Evolutionary conservation across 2,888 invertebrate species (phyloP), one percentile per base, ranked within the genome.

Genomic region (Micoletzkya japonica): DNA sequence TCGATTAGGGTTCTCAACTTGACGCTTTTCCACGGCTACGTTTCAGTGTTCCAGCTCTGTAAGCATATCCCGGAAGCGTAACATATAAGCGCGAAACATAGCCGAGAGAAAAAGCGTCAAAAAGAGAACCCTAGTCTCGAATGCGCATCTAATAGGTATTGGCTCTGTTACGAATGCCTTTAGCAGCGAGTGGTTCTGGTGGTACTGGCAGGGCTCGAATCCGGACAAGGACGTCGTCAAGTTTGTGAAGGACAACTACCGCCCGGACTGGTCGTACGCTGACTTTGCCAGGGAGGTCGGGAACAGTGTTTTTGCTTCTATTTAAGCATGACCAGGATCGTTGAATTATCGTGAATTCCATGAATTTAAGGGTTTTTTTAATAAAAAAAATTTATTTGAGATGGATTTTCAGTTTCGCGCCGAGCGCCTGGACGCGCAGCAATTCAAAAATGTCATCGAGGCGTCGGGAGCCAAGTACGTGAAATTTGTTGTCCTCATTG

Each of bases 391-490:
- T 17, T 20, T 20, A 44, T 44, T 10, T 14, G 20, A 44, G 20
- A 20, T 44, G 20, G 7, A 54, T 30, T 75, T 81, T 89, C 89
- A 28, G 84, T 95, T 96, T 81, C 93, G 91, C 1, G 93, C 94
- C 0, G 93, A 94, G 86, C 91, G 95, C 82, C 96, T 91, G 84
- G 90, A 95, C 86, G 90, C 95, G 0, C 87, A 89, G 0, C 88
- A 91, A 80, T 96, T 95, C 94, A 93, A 92, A 0, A 87, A 91
- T 68, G 87, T 95, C 17, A 92, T 96, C 81, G 86, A 89, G 61
- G 90, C 90, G 73, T 90, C 95, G 54, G 95, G 95, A 60, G 96
- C 95, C 58, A 92, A 90, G 91, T 93, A 50, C n/a, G n/a, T n/a
- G n/a, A n/a, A n/a, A n/a, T n/a, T n/a, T n/a, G n/a, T n/a, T n/a